Evolutionary conservation across 2,113 vertebrate genomes (phyloP).

Genomic region (pig (Sus scrofa)): T2T-Sscrofa CM000812.6:60282501-60283000

Average conservation of each 20-base stretch:
- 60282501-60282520: background rate
- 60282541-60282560: background rate
- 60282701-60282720: too few relatives aligned
- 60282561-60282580: background rate
- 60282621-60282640: too few relatives aligned
- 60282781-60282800: too few relatives aligned
- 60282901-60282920: background rate
- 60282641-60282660: too few relatives aligned
- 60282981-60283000: background rate
- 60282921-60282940: background rate
- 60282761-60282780: too few relatives aligned
- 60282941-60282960: background rate
- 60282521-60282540: background rate
- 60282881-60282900: background rate
- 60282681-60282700: too few relatives aligned
- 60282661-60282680: too few relatives aligned
- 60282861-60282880: background rate
- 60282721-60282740: too few relatives aligned
- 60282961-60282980: background rate
- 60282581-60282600: background rate
- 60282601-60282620: background rate
- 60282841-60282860: background rate
- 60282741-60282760: too few relatives aligned
- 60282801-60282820: too few relatives aligned
- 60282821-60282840: background rate